Base-by-base conservation (phyloP, 2,113 vertebrate genomes). In the Thalassarche chlororhynchos region DNA sequence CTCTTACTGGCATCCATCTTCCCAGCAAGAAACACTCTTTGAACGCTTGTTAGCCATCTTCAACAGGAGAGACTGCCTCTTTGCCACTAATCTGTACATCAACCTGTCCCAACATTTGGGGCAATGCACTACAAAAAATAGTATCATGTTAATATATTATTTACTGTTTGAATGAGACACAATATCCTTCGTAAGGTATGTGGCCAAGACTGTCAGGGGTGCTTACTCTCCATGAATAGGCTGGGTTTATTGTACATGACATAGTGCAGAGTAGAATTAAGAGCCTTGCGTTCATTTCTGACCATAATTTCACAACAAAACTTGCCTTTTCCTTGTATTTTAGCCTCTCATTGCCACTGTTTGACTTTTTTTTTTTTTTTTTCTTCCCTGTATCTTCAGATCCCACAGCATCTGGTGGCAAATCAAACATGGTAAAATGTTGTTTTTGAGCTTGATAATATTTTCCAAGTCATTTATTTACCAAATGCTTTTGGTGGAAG, bases 391-490 rank as follows among this genome's bases (percentile, higher is more conserved):
- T 70, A 32, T 62, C 84, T 91, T 91, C 62, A 74, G 74, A 57
- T 95, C 79, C 85, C 87, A 86, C 54, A 88, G 85, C 96, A 97
- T 96, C 93, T 97, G 97, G 90, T 94, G 78, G 85, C 70, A 93
- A 94, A 94, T 94, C 92, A 95, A 90, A 97, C 79, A 81, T 10
- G 60, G 85, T 66, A 83, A 86, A 92, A 84, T 55, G 42, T 71
- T 93, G 95, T 3, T 10, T 93, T 90, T 92, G 93, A 97, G 82
- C 90, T 94, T 95, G 84, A 90, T 89, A 92, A 58, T 95, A 66
- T 97, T 97, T 97, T 97, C 95, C 97, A 95, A 95, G 92, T 58
- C 75, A 95, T 96, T 97, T 96, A 90, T 95, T 93, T 93, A 88
- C 92, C 95, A 97, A 97, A 93, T 97, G 95, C 54, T 93, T 64